Conservation (phyloP, 1,140 invertebrate genomes). For the Arion vulgaris region DNA sequence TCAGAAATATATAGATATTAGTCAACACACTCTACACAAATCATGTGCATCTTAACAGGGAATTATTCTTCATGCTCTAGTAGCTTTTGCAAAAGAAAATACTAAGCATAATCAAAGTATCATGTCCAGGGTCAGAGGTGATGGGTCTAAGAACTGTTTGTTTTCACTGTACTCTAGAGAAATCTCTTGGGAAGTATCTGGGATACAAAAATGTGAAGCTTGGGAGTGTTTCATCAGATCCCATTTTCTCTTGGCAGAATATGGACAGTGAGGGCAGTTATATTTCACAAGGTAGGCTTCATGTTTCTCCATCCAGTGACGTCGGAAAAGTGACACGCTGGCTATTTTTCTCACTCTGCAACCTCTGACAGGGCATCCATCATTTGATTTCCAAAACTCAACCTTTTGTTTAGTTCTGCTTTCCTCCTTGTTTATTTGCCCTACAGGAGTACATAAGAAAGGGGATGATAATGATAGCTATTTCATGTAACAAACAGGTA, state of each 20-base stretch:
- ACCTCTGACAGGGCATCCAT: conserved; percentile 6
- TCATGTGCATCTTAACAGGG: too few species aligned
- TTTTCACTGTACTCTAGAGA: not conserved
- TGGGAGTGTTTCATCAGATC: conserved; percentile 1
- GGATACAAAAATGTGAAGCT: not conserved
- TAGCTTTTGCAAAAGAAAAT: too few species aligned
- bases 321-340: not conserved
- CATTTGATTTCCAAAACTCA: not conserved
- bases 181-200: not conserved
- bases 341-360: conserved; percentile 9
- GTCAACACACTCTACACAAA: too few species aligned
- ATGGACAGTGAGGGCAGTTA: not conserved
- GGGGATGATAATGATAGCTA: not conserved
- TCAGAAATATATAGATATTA: too few species aligned
- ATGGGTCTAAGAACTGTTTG: conserved; percentile 7
- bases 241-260: conserved; percentile 10
- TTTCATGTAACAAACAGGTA: too few species aligned
- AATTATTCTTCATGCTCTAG: too few species aligned
- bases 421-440: not conserved
- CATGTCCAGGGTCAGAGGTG: not conserved
- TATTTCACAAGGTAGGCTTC: not conserved
- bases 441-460: not conserved
- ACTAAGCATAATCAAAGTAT: not conserved
- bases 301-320: conserved; percentile 24
- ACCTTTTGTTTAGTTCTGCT: not conserved